Evolutionary conservation across 2,797 vertebrate genomes (phyloP), one percentile per base, ranked within the genome.

Genomic region (Aeoliscus strigatus): DNA sequence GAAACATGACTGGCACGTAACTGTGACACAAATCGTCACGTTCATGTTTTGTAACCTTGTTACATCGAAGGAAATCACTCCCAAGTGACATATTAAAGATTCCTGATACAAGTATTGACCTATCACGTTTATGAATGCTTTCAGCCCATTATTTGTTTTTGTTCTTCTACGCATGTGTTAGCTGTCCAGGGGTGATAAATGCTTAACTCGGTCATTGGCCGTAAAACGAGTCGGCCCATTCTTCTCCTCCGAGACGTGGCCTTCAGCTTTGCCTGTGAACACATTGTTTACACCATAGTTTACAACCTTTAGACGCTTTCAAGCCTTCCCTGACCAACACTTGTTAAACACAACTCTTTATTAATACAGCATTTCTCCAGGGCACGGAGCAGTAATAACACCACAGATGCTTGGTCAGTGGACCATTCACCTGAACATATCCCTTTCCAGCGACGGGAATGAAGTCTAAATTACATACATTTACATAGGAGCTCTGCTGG

Each of bases 261-360:
- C 74, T 63, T 55, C 33, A 11, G 54, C 45, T 48, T 66, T 60
- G 60, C 67, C 63, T 39, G 60, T 54, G 61, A 73, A 80, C 39
- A 42, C 69, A 56, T 65, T 75, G 79, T 84, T 83, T 79, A 84
- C 70, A 55, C 46, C 61, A 53, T 46, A 52, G 56, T 83, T 79
- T 76, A 70, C 67, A 77, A 69, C 68, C 72, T 81, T 77, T 80
- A 72, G 76, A 82, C 72, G 53, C 50, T 66, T 65, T 63, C 46
- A 49, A 70, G 56, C 38, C 31, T 45, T 27, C 64, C 70, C 58
- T 23, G 47, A 63, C 43, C 57, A 77, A 67, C 64, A 69, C 61
- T 73, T 74, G 67, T 76, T 77, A 73, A 82, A 77, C 54, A 34
- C 39, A 66, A 51, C 36, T 38, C 60, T 75, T 77, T 68, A 78